These are phyloP conservation scores for Entomobrya proxima DNA, from an alignment of 2,888 invertebrate species.

Conservation along the genomic window DNA sequence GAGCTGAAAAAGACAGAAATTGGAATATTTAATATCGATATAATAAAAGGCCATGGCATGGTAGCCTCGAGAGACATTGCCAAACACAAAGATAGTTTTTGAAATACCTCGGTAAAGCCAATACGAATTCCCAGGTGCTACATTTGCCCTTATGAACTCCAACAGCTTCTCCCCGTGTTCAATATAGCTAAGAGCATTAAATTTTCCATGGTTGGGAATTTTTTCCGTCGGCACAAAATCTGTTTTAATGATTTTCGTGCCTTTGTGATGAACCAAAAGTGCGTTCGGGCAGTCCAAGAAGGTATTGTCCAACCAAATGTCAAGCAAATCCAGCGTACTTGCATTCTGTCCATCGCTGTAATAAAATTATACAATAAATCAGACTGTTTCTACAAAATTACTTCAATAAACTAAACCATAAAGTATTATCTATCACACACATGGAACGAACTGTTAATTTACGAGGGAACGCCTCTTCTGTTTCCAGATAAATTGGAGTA, in stretches of 20 bases:
- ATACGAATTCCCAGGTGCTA: conserved; percentile 42
- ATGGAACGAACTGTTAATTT: conserved; percentile 20
- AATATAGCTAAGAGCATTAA: background rate
- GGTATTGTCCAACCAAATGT: conserved; percentile 56
- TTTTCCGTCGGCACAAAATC: conserved; percentile 40
- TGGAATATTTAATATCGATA: background rate
- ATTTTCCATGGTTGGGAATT: conserved; percentile 3
- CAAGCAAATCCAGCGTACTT: conserved; percentile 5
- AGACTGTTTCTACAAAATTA: background rate
- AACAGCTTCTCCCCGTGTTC: background rate
- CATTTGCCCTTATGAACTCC: background rate
- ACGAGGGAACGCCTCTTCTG: background rate
- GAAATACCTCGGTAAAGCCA: conserved; percentile 59
- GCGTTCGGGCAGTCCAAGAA: conserved; percentile 26
- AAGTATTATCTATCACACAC: conserved; percentile 32
- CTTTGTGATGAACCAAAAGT: background rate
- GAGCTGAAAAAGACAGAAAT: conserved; percentile 8
- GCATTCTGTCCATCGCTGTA: background rate
- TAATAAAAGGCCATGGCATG: background rate
- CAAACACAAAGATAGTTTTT: background rate
- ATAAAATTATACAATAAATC: background rate
- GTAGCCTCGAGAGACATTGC: background rate
- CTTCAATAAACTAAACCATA: background rate
- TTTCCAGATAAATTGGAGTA: background rate
- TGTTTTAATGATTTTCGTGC: conserved; percentile 5